phyloP scores from a whole-genome alignment of 1,140 invertebrate genomes.

The Vollenhovia emeryi region DNA sequence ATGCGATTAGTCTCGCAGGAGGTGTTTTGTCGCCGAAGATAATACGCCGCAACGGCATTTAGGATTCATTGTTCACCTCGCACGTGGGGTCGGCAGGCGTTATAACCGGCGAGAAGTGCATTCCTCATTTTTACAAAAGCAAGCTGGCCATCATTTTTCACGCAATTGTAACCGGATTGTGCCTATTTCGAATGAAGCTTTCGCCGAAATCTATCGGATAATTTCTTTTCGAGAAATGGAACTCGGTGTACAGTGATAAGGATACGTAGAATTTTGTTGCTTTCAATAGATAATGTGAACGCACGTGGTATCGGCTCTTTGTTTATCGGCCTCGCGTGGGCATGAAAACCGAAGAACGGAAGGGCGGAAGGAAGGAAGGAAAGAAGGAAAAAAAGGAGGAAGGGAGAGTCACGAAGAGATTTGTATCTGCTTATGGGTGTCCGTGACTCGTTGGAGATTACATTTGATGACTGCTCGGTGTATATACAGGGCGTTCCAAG shows the following conservation, averaged over 20 bases:
- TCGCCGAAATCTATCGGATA: conserved; percentile 19
- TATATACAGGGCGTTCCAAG: no score
- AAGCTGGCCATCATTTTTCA: no score
- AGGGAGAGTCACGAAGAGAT: background rate
- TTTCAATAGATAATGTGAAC: conserved; percentile 46
- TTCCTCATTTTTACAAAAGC: background rate
- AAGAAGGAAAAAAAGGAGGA: background rate
- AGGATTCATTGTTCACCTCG: conserved; percentile 23
- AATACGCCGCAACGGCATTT: background rate
- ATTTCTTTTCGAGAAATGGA: conserved; percentile 47
- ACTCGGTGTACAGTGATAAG: conserved; percentile 29
- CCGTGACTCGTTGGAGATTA: background rate
- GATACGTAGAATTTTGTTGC: conserved; percentile 58
- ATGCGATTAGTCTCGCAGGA: conserved; percentile 70
- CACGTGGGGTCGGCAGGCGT: background rate
- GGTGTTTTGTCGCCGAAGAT: conserved; percentile 56
- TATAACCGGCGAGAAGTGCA: background rate
- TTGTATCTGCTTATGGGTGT: background rate
- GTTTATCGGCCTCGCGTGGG: conserved; percentile 15
- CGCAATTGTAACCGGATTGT: no score
- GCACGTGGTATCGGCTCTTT: conserved; percentile 14
- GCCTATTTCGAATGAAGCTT: no score
- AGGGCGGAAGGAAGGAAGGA: background rate
- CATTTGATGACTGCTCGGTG: no score
- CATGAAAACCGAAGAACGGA: conserved; percentile 39